Conservation (phyloP, 2,888 invertebrate species). For the Sphaeridia pumilis region DNA sequence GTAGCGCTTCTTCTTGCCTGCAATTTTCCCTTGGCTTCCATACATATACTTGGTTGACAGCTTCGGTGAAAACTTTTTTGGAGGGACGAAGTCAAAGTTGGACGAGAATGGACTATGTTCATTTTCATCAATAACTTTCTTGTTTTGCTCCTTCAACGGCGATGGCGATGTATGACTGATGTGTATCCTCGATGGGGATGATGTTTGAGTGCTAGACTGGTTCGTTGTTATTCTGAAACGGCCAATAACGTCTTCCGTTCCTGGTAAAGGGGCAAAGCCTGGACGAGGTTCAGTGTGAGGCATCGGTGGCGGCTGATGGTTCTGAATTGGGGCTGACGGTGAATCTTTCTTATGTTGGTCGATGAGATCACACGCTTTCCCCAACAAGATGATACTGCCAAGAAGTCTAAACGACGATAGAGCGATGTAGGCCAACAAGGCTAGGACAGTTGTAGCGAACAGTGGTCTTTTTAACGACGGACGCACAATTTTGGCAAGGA, state of each 20-base stretch:
- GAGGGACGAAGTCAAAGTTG: conserved; percentile 8
- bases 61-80: conserved; percentile 8
- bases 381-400: conserved; percentile 78
- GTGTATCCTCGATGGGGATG: conserved; percentile 34
- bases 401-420: conserved; percentile 63
- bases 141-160: conserved; percentile 3
- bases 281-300: background rate
- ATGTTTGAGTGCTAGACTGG: conserved; percentile 37
- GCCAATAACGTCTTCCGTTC: conserved; percentile 21
- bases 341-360: conserved; percentile 51
- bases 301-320: conserved; percentile 5
- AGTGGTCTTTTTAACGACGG: conserved; percentile 67
- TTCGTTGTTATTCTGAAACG: conserved; percentile 16
- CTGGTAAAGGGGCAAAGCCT: conserved; percentile 9
- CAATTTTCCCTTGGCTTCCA: conserved; percentile 8
- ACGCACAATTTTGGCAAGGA: conserved; percentile 75
- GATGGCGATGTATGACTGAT: background rate
- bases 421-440: conserved; percentile 63
- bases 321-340: no score
- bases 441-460: conserved; percentile 57
- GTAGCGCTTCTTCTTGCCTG: conserved; percentile 15
- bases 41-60: background rate
- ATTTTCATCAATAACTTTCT: conserved; percentile 4
- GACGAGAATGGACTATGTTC: conserved; percentile 11
- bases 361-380: conserved; percentile 80